Evolutionary conservation across 2,113 vertebrate genomes (phyloP).

Genomic region (Cynoglossus semilaevis): DNA sequence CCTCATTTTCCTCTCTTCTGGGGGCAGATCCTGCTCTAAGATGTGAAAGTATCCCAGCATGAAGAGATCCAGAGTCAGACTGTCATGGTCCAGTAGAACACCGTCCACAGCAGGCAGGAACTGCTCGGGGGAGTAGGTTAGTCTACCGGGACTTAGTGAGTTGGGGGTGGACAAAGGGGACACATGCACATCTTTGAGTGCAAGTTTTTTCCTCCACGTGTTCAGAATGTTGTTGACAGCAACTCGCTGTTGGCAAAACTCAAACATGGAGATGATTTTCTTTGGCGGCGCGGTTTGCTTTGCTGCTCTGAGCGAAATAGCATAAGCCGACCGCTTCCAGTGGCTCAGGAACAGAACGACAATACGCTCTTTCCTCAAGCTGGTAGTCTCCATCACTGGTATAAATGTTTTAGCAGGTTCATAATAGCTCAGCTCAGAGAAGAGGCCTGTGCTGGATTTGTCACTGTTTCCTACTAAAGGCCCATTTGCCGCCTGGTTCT

Average conservation of each 20-base stretch:
- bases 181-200: conserved; percentile 4
- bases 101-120: conserved; percentile 82
- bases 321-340: conserved; percentile 87
- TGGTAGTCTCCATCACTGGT: conserved; percentile 75
- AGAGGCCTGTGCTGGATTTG: conserved; percentile 59
- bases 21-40: conserved; percentile 84
- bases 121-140: conserved; percentile 84
- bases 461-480: conserved; percentile 19
- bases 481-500: conserved; percentile 2
- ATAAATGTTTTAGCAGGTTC: conserved; percentile 16
- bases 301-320: conserved; percentile 67
- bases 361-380: conserved; percentile 87
- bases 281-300: conserved; percentile 26
- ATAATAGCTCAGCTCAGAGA: conserved; percentile 50
- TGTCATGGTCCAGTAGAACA: conserved; percentile 70
- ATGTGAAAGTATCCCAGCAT: conserved; percentile 97
- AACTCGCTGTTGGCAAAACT: conserved; percentile 78
- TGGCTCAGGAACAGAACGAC: conserved; percentile 89
- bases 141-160: conserved; percentile 54
- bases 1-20: conserved; percentile 86
- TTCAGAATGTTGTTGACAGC: conserved; percentile 80
- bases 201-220: conserved; percentile 74
- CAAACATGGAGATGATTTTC: conserved; percentile 59
- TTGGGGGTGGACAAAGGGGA: conserved; percentile 23
- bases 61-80: conserved; percentile 89